Evolutionary conservation across 2,113 vertebrate genomes (phyloP).

Genomic region (Sialia sialis): DNA sequence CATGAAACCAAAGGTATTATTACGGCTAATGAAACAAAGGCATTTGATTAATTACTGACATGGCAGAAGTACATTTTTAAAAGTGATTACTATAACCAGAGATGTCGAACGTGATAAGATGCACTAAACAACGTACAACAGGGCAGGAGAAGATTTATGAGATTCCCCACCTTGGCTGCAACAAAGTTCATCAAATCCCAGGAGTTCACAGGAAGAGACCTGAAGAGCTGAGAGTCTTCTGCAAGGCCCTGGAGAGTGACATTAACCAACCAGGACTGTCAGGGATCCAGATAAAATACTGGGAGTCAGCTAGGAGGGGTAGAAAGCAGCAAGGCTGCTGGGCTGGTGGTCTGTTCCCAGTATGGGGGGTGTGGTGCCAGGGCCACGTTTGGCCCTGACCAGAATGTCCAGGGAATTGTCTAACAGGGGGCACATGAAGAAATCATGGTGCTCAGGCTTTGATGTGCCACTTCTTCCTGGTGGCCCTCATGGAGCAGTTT

Average conservation of each 20-base stretch:
- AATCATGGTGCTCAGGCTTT: rapidly evolving
- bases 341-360: neutral
- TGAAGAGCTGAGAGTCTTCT: neutral
- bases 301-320: neutral
- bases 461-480: neutral
- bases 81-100: conserved; percentile 38
- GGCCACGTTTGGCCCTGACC: neutral
- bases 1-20: conserved; percentile 27
- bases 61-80: neutral
- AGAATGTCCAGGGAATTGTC: neutral
- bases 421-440: rapidly evolving
- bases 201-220: neutral
- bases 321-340: neutral
- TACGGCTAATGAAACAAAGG: conserved; percentile 55
- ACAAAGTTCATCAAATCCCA: neutral
- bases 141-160: conserved; percentile 41
- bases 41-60: conserved; percentile 63
- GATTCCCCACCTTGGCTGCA: neutral
- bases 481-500: neutral
- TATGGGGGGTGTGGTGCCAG: rapidly evolving
- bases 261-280: neutral
- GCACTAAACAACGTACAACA: neutral
- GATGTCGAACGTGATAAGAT: neutral
- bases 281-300: neutral
- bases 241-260: neutral